These are phyloP conservation scores for Pollachius pollachius DNA, from an alignment of 2,113 vertebrate species.

Conservation along the genomic window DNA sequence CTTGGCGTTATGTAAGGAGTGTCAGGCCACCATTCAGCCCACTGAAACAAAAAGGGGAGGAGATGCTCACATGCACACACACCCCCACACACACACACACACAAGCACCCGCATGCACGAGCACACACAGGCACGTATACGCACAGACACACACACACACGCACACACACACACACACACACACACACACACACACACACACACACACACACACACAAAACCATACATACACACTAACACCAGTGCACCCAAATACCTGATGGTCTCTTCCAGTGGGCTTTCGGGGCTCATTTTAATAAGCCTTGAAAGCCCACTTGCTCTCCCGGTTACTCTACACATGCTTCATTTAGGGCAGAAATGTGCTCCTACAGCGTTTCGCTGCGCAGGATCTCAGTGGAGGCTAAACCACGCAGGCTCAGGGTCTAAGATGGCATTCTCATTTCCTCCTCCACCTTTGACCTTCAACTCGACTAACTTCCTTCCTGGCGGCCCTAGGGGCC, in stretches of 20 bases:
- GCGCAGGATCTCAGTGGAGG: not conserved
- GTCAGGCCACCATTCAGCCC: too few relatives aligned
- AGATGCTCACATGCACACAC: not conserved
- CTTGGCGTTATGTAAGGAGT: too few relatives aligned
- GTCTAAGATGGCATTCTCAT: constrained; percentile 38
- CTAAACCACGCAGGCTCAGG: not conserved
- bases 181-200: too few relatives aligned
- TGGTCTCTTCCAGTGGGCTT: too few relatives aligned
- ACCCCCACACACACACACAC: not conserved
- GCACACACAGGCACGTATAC: not conserved
- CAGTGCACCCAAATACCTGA: not conserved
- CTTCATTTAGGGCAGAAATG: too few relatives aligned
- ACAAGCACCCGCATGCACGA: not conserved
- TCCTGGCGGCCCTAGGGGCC: constrained; percentile 1
- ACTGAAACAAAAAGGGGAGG: too few relatives aligned
- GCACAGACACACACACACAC: not conserved
- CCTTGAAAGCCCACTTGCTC: too few relatives aligned
- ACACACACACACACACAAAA: constrained; percentile 2
- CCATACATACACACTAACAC: not conserved
- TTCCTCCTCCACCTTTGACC: constrained; percentile 46
- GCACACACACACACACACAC: not conserved
- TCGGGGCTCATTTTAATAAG: too few relatives aligned
- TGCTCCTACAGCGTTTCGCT: too few relatives aligned
- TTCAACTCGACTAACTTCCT: constrained; percentile 44
- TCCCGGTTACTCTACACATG: too few relatives aligned